These are phyloP conservation scores for Neodiprion lecontei DNA, from an alignment of 1,140 invertebrate genomes.

Conservation along the genomic window DNA sequence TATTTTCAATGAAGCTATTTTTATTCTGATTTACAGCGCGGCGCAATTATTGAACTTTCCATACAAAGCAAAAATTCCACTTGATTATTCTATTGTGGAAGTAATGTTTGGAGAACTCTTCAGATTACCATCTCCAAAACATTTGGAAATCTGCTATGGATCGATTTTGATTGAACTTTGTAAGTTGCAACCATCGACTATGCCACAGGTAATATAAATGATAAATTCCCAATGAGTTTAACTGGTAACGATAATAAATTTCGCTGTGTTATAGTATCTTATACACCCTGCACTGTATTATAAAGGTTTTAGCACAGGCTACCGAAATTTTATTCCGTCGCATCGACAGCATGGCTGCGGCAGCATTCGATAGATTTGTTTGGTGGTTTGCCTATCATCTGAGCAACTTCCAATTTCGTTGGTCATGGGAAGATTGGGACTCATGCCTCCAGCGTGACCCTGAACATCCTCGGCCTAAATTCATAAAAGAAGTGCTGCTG, in stretches of 20 bases:
- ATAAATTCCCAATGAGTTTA: neutral
- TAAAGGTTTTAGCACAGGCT: slow-evolving; percentile 87
- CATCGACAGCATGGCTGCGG: slow-evolving; percentile 96
- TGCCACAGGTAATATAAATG: slow-evolving; percentile 81
- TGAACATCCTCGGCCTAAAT: slow-evolving; percentile 95
- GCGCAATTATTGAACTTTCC: slow-evolving; percentile 90
- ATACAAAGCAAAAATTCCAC: slow-evolving; percentile 92
- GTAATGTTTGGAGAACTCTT: slow-evolving; percentile 96
- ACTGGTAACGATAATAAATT: no score
- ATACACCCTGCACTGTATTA: neutral
- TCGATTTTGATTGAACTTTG: slow-evolving; percentile 97
- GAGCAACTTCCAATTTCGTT: slow-evolving; percentile 98
- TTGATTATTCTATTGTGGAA: slow-evolving; percentile 99
- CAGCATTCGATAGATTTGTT: slow-evolving; percentile 96
- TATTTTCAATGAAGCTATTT: slow-evolving; percentile 14
- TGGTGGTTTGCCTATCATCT: slow-evolving; percentile 99
- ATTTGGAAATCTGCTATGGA: slow-evolving; percentile 94
- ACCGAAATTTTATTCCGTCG: slow-evolving; percentile 96
- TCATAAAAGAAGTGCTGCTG: slow-evolving; percentile 90
- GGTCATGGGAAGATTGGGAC: slow-evolving; percentile 98
- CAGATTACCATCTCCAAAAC: slow-evolving; percentile 85
- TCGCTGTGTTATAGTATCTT: no score
- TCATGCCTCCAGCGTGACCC: slow-evolving; percentile 82
- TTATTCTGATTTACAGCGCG: slow-evolving; percentile 68
- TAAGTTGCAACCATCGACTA: slow-evolving; percentile 93